phyloP scores from a whole-genome alignment of 2,113 vertebrate genomes.

The Austrofundulus limnaeus region DNA sequence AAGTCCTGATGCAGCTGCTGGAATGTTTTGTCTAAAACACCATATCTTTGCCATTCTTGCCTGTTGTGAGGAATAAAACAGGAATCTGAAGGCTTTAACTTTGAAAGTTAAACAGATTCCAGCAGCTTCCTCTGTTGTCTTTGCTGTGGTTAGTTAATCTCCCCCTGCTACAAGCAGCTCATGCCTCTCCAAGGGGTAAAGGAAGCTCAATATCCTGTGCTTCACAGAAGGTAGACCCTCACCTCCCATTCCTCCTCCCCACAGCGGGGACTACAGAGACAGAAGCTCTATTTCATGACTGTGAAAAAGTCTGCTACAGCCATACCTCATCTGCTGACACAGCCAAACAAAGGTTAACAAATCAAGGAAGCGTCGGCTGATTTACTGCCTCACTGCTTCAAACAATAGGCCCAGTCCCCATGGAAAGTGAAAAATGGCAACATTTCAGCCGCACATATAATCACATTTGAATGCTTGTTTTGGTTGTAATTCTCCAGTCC shows the following conservation, averaged over 20 bases:
- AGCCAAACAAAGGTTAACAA: conserved; percentile 77
- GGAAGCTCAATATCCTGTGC: conserved; percentile 69
- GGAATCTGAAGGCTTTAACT: conserved; percentile 24
- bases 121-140: conserved; percentile 27
- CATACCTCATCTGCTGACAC: conserved; percentile 69
- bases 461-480: conserved; percentile 21
- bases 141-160: conserved; percentile 27
- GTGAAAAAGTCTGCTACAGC: conserved; percentile 51
- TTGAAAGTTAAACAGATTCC: conserved; percentile 24
- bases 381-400: conserved; percentile 59
- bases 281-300: conserved; percentile 62
- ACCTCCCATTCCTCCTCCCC: conserved; percentile 3
- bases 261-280: conserved; percentile 28
- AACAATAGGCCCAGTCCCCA: conserved; percentile 48
- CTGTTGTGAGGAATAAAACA: no score
- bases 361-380: conserved; percentile 65
- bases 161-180: conserved; percentile 50
- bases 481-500: conserved; percentile 28
- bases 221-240: conserved; percentile 20
- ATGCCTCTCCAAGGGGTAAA: conserved; percentile 55
- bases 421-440: conserved; percentile 29
- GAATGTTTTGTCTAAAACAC: conserved; percentile 20
- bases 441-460: conserved; percentile 18
- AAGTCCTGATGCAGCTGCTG: conserved; percentile 29
- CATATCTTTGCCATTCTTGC: no score